Evolutionary conservation across 2,113 vertebrate genomes (phyloP).

Genomic region (Sylvilagus bachmani): DNA sequence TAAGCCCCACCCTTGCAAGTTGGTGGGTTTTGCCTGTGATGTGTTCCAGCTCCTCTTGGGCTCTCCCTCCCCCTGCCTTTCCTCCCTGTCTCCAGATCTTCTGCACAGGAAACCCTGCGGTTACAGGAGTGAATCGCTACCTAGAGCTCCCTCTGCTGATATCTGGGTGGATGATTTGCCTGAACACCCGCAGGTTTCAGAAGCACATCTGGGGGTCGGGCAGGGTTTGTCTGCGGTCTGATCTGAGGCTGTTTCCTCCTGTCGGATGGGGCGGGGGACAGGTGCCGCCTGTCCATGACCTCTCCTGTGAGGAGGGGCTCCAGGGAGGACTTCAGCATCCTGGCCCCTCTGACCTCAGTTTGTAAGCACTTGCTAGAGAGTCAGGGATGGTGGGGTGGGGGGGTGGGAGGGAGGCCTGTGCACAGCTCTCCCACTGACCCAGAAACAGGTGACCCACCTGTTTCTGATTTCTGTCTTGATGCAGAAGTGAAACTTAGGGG

Average conservation of each 20-base stretch:
- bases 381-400: neutral
- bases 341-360: neutral
- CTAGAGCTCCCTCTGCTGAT: slow-evolving; percentile 83
- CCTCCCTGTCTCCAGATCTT: neutral
- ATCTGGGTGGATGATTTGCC: rapidly evolving
- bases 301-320: rapidly evolving
- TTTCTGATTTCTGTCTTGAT: neutral
- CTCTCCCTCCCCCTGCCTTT: neutral
- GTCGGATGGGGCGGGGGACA: neutral
- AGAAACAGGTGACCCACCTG: slow-evolving; percentile 20
- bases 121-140: slow-evolving; percentile 65
- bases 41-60: neutral
- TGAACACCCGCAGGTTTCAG: neutral
- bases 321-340: rapidly evolving
- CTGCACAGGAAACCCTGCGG: neutral
- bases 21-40: neutral
- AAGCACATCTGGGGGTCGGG: neutral
- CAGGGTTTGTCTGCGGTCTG: neutral
- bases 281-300: neutral
- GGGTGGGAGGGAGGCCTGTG: rapidly evolving
- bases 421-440: rapidly evolving
- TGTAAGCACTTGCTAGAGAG: neutral
- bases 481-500: slow-evolving; percentile 70
- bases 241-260: neutral
- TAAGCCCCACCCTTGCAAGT: neutral